Evolutionary conservation across 2,113 vertebrate genomes (phyloP), one percentile per base, ranked within the genome.

Genomic region (Apeltes quadracus): DNA sequence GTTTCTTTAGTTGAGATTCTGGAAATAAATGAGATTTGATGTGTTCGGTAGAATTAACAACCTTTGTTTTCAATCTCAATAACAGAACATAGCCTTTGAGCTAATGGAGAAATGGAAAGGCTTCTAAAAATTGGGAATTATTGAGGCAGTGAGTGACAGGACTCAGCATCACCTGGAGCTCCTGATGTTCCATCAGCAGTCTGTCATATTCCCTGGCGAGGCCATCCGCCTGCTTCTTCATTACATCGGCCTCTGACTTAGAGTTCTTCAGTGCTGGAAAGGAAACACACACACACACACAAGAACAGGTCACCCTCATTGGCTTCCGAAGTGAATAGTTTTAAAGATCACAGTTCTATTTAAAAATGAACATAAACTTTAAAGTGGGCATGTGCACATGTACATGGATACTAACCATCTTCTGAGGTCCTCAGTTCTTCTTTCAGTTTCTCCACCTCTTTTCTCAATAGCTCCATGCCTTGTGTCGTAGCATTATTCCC

Each of bases 131-230:
- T 14, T 25, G 23, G 2, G 6, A 38, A 46, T 23, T n/a, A n/a
- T 69, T 25, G 38, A 58, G 23, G 18, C 32, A 32, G 11, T 18
- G 38, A 61, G 55, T 7, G 29, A 43, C 15, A 23, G 13, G 18
- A 25, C 50, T 11, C 6, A 34, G 1, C 8, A 5, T 82, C 48
- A 99, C 97, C 96, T 96, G 96, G 71, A 99, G 91, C 55, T 85
- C 82, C 63, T 94, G 92, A 58, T 96, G 95, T 84, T 96, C 94
- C 68, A 88, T 93, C 62, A 96, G 76, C 84, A 99, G 94, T 44
- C 84, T 79, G 76, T 97, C 95, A 0, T 98, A 98, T 59, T 98
- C 96, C 85, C 92, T 94, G 63, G 85, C 91, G 34, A 98, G 93
- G 29, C 91, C 84, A 5, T 96, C 95, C 29, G 85, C 92, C 69